Percentiles rank a stretch among this genome's conserved stretches.
phyloP scores from a whole-genome alignment of 2,888 invertebrate species.

The Lithosia quadra region DNA sequence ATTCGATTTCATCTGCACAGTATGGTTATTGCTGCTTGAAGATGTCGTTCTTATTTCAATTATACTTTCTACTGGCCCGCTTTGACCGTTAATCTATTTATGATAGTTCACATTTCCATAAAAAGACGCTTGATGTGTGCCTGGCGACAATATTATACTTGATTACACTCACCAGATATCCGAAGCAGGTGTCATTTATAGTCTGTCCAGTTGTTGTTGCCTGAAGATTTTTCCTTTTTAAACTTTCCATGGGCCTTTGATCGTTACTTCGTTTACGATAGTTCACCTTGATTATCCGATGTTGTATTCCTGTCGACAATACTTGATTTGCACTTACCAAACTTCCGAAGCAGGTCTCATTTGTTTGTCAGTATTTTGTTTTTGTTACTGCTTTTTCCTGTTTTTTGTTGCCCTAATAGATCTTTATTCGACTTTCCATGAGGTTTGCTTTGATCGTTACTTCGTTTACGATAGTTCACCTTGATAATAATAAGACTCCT shows the following conservation, averaged over 20 bases:
- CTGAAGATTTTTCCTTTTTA: neutral
- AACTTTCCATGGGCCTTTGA: neutral
- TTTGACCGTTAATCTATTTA: neutral
- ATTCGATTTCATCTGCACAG: neutral
- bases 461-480: too few relatives aligned
- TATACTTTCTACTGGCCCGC: neutral
- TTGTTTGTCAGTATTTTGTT: too few relatives aligned
- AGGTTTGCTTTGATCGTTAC: too few relatives aligned
- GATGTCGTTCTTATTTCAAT: too few relatives aligned
- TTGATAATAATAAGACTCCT: too few relatives aligned
- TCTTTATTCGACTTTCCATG: too few relatives aligned
- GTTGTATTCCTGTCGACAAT: neutral
- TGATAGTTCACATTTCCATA: neutral
- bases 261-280: neutral
- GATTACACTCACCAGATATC: neutral
- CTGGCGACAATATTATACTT: constrained; percentile 3
- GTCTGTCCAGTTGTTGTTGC: neutral
- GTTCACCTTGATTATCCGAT: neutral
- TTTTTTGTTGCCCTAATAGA: too few relatives aligned
- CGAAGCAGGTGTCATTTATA: neutral
- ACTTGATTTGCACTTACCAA: constrained; percentile 1
- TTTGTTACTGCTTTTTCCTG: too few relatives aligned
- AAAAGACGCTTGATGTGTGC: neutral
- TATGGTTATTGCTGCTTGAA: neutral
- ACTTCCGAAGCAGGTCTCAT: neutral